phyloP scores from a whole-genome alignment of 2,797 vertebrate species.

The Cossypha niveicapilla region DNA sequence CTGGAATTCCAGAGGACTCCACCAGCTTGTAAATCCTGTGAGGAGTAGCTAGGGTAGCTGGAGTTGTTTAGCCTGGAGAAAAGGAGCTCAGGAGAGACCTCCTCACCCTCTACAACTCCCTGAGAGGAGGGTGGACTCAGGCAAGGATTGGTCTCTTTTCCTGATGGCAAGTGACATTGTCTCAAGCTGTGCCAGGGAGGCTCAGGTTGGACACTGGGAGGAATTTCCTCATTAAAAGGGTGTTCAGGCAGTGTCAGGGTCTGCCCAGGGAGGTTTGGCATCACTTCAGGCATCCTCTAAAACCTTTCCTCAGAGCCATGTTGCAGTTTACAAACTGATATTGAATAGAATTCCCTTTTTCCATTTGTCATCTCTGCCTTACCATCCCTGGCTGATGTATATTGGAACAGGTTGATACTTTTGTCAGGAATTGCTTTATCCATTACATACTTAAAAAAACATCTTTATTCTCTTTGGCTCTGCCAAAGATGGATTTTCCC shows the following conservation, averaged over 20 bases:
- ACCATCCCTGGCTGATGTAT: background rate
- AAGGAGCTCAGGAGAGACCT: background rate
- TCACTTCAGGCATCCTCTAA: background rate
- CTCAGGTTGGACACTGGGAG: fast-evolving
- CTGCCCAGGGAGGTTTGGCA: background rate
- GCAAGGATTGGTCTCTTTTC: background rate
- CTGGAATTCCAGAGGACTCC: background rate
- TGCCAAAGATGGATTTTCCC: background rate
- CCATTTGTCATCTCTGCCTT: conserved; percentile 7
- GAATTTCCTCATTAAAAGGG: background rate
- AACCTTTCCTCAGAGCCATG: background rate
- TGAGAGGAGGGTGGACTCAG: background rate
- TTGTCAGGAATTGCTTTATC: background rate
- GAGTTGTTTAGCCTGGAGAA: background rate
- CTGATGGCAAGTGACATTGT: background rate
- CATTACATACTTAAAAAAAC: background rate
- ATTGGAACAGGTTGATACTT: background rate
- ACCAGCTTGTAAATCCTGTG: background rate
- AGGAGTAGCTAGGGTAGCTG: background rate
- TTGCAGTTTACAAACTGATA: background rate
- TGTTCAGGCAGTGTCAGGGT: background rate
- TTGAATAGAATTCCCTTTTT: conserved; percentile 4
- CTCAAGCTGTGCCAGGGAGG: background rate
- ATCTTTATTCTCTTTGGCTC: background rate
- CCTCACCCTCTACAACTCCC: fast-evolving